phyloP scores from a whole-genome alignment of 1,140 invertebrate species.

The Conus ventricosus region DNA sequence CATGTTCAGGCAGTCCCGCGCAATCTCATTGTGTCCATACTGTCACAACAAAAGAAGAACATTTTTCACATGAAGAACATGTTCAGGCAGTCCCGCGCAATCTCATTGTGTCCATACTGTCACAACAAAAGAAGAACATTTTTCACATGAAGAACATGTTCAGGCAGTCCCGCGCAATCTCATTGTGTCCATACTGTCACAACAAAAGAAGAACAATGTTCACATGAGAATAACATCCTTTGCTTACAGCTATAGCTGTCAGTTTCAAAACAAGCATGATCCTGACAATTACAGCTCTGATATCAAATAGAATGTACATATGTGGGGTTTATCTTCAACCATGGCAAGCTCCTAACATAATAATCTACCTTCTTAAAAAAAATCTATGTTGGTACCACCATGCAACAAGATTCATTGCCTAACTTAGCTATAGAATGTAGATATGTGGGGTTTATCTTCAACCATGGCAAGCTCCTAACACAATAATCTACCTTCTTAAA shows the following conservation, averaged over 20 bases:
- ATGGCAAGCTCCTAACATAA: too few relatives aligned
- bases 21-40: slow-evolving; percentile 66
- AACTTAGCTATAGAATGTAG: too few relatives aligned
- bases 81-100: slow-evolving; percentile 70
- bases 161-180: slow-evolving; percentile 70
- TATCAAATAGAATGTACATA: background rate
- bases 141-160: slow-evolving; percentile 71
- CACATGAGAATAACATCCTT: background rate
- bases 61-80: slow-evolving; percentile 69
- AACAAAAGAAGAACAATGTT: slow-evolving; percentile 24
- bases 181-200: slow-evolving; percentile 61
- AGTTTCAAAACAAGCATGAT: background rate
- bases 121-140: slow-evolving; percentile 36
- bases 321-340: too few relatives aligned
- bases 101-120: slow-evolving; percentile 64
- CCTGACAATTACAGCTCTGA: background rate
- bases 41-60: slow-evolving; percentile 42
- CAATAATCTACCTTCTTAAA: too few relatives aligned
- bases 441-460: too few relatives aligned
- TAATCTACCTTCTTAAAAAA: too few relatives aligned
- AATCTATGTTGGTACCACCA: too few relatives aligned
- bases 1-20: slow-evolving; percentile 71
- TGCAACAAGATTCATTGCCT: too few relatives aligned
- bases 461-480: too few relatives aligned
- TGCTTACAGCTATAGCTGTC: background rate